These are phyloP conservation scores for Grallaria varia DNA, from an alignment of 2,113 vertebrate genomes.

Conservation along the genomic window DNA sequence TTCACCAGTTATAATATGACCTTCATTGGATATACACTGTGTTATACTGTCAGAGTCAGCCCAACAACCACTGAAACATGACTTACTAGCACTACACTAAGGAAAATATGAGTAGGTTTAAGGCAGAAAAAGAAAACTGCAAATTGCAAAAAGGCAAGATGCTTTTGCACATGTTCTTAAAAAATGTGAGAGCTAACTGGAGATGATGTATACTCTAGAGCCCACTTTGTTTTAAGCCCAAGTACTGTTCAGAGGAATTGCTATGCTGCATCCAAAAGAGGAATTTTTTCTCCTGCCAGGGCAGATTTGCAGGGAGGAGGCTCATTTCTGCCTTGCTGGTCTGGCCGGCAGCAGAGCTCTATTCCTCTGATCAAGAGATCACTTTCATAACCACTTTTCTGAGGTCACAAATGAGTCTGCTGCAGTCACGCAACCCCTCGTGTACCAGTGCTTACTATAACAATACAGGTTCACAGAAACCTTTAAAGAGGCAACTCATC, in stretches of 20 bases:
- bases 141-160: neutral
- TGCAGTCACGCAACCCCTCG: conserved; percentile 89
- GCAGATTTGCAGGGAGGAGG: conserved; percentile 49
- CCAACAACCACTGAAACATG: neutral
- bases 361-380: conserved; percentile 81
- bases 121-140: neutral
- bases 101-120: neutral
- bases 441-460: conserved; percentile 73
- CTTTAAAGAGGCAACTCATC: conserved; percentile 75
- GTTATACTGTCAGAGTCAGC: neutral
- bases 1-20: neutral
- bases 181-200: neutral
- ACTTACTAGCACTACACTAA: neutral
- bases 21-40: neutral
- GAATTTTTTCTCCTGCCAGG: conserved; percentile 53
- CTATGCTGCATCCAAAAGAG: neutral
- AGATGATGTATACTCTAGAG: neutral
- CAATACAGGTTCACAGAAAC: conserved; percentile 65
- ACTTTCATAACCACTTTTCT: conserved; percentile 90
- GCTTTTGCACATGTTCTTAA: neutral
- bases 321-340: conserved; percentile 80
- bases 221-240: neutral
- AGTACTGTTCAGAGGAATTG: neutral
- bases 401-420: conserved; percentile 85
- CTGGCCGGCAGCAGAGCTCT: conserved; percentile 61